Conservation (phyloP, 1,140 invertebrate genomes). For the Carcinoscorpius rotundicauda region DNA sequence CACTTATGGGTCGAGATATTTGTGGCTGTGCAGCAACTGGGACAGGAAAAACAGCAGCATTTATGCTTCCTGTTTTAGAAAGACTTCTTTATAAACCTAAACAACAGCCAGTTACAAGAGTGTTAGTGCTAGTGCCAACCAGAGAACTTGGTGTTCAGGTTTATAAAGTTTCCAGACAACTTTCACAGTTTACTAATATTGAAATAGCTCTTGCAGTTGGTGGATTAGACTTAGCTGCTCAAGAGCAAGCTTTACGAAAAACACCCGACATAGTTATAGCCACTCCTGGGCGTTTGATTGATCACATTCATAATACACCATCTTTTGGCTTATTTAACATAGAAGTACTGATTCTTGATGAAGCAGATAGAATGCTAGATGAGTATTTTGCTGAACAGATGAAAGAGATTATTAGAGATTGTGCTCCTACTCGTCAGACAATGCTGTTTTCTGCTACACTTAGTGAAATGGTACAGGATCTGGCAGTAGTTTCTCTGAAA, state of each 20-base stretch:
- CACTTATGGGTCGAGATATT: constrained; percentile 76
- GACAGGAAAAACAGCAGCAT: constrained; percentile 96
- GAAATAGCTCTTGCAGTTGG: constrained; percentile 65
- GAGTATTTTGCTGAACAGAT: constrained; percentile 97
- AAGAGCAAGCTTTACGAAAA: constrained; percentile 71
- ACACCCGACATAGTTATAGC: constrained; percentile 96
- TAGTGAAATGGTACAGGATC: constrained; percentile 81
- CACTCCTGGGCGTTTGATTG: constrained; percentile 92
- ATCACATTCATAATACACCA: constrained; percentile 92
- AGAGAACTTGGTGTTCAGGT: constrained; percentile 92
- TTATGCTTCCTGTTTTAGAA: constrained; percentile 95
- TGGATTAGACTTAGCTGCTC: constrained; percentile 81
- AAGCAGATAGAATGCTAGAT: constrained; percentile 96
- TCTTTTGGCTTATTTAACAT: constrained; percentile 80
- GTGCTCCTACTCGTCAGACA: constrained; percentile 84
- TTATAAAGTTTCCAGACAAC: constrained; percentile 81
- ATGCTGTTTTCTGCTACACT: constrained; percentile 98
- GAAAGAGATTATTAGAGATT: constrained; percentile 89
- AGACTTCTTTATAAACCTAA: constrained; percentile 62
- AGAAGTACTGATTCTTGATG: constrained; percentile 88
- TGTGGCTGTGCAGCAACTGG: constrained; percentile 96
- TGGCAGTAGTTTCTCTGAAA: constrained; percentile 78
- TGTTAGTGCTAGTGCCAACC: constrained; percentile 89
- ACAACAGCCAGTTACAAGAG: constrained; percentile 55
- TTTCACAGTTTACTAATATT: constrained; percentile 72